Base-by-base conservation (phyloP, 2,113 vertebrate species). In the Redunca redunca region DNA sequence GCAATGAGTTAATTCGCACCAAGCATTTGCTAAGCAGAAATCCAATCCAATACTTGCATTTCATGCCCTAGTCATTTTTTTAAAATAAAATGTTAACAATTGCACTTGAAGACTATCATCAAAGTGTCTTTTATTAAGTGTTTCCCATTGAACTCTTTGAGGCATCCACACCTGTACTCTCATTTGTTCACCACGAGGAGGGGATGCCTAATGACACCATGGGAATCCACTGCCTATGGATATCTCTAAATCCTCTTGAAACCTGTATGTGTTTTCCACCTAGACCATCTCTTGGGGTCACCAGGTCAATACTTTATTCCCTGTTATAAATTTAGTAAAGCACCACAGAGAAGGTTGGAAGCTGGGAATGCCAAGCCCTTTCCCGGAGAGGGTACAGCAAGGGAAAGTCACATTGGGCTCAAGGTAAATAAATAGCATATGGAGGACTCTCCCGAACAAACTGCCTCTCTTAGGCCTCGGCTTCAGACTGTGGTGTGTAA, bases 271-370 rank as follows among this genome's bases (percentile, higher is more conserved):
- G 14, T 95, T 94, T 95, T 81, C 23, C 82, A 78, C 17, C 50
- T 62, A 30, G 95, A 43, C 7, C 7, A 83, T 89, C 67, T 90
- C 28, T 88, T 96, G 78, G 43, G 80, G 33, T 94, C 93, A 95
- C 43, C 36, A 94, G 60, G 89, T 94, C 10, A 0, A 92, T 90
- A 95, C 28, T n/a, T 89, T 74, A 91, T 55, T 95, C 10, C 23
- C 4, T 53, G 33, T 46, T 28, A 92, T 88, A 97, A 84, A 92
- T 92, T 40, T 83, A 50, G 46, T 50, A 93, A 91, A 83, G 33
- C 10, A 94, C 23, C 81, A 95, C 96, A 94, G 5, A 91, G 83
- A 95, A 74, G 25, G 74, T 96, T 97, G n/a, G 58, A 78, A 92
- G 62, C 77, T 19, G 88, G 33, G 21, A 53, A 58, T 36, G 84